Conservation (phyloP, 2,888 invertebrate species). For the Microctonus brassicae region DNA sequence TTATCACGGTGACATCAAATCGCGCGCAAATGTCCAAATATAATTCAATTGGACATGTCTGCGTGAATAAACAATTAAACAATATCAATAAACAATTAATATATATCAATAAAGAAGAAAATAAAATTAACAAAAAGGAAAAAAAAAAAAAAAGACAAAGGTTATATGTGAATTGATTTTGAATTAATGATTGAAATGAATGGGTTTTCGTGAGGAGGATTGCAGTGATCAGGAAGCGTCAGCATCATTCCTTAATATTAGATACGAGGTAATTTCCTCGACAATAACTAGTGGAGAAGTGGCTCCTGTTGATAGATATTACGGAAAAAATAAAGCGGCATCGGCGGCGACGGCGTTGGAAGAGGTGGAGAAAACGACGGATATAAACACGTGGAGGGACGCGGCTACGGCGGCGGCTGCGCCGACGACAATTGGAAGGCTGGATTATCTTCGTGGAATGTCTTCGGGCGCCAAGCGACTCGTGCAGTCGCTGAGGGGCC, state of each 20-base stretch:
- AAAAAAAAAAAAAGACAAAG: neutral
- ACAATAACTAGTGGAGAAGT: neutral
- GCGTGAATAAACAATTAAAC: neutral
- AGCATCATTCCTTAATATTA: too few species aligned
- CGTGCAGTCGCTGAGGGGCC: conserved; percentile 69
- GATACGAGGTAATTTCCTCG: neutral
- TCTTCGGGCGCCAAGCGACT: conserved; percentile 70
- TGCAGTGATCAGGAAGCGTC: conserved; percentile 2
- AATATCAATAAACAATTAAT: neutral
- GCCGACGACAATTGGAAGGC: conserved; percentile 58
- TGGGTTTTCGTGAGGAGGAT: conserved; percentile 25
- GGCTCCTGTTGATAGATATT: neutral
- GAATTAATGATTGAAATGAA: conserved; percentile 27
- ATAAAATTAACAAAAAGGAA: neutral
- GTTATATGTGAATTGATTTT: neutral
- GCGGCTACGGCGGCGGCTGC: conserved; percentile 43
- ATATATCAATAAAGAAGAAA: neutral
- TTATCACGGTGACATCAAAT: conserved; percentile 26
- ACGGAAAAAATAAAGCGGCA: neutral
- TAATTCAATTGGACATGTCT: conserved; percentile 24
- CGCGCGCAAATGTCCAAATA: conserved; percentile 24
- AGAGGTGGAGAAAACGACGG: neutral
- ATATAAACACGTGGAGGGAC: conserved; percentile 31
- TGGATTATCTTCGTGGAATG: conserved; percentile 69
- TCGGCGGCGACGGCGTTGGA: neutral